Evolutionary conservation across 1,140 invertebrate genomes (phyloP), one percentile per base, ranked within the genome.

Genomic region (Drosophila serrata): DNA sequence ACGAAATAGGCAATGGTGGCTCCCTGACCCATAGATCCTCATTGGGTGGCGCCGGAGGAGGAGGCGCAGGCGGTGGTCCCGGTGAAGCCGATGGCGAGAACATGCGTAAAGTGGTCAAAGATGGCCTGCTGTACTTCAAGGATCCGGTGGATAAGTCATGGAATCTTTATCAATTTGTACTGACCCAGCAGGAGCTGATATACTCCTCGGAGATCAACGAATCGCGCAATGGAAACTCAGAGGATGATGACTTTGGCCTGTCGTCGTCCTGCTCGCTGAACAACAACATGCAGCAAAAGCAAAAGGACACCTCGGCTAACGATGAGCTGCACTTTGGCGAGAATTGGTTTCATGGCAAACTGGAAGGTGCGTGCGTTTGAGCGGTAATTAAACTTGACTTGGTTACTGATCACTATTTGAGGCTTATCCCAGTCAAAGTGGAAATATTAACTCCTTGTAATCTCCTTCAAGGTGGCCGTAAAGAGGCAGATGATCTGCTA

Each of bases 101-200:
- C 94, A 93, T 98, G 35, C 94, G 97, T 51, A 98, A 97, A 93
- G 97, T 97, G 0, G 95, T 98, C 1, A 98, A 98, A 94, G 99
- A 98, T 94, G 98, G 98, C 1, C 95, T 98, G 58, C 93, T 99
- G 55, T 97, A 97, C 91, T 93, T 99, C 31, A 97, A 98, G 93
- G 98, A 99, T 94, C 95, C 95, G 0, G 94, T 97, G 0, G 97
- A 98, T 78, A 95, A 96, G 92, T 95, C 97, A 72, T 99, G 98
- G 98, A 96, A 97, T 91, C 96, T 97, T 0, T 98, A 99, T 93
- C 98, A 98, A 90, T 99, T 99, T 93, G 97, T 99, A n/a, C 93
- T 99, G 12, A 98, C 97, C 0, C 95, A 97, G 58, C 96, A 96
- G 78, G 98, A 98, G 92, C 93, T 99, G 29, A 97, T 96, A 86